Conservation (phyloP, 2,888 invertebrate species). For the Osmoderma eremita region DNA sequence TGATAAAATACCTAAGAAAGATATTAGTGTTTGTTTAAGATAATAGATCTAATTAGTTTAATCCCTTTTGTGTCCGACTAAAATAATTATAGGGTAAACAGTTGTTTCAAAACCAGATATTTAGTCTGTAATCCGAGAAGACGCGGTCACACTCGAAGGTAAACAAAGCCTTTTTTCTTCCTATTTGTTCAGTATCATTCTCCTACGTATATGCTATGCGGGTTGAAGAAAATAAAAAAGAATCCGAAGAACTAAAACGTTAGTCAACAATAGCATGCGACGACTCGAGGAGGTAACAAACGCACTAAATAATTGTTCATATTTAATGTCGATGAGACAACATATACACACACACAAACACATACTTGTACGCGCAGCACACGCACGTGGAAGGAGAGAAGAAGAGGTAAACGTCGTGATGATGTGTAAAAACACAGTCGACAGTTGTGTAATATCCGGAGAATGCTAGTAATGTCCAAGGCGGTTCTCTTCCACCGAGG, state of each 20-base stretch:
- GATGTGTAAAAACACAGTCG: conserved; percentile 50
- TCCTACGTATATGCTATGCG: conserved; percentile 18
- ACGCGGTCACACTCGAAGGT: conserved; percentile 23
- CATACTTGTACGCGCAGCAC: not conserved
- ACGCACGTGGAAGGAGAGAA: conserved; percentile 16
- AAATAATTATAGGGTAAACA: not conserved
- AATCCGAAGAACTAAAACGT: conserved; percentile 34
- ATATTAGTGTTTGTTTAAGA: no score
- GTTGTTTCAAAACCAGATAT: conserved; percentile 5
- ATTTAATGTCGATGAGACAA: conserved; percentile 40
- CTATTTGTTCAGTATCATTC: conserved; percentile 24
- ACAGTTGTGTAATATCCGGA: conserved; percentile 56
- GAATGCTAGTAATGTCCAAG: conserved; percentile 57
- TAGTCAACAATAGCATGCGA: conserved; percentile 33
- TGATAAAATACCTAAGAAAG: no score
- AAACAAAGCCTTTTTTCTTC: conserved; percentile 31
- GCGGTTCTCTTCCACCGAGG: conserved; percentile 49
- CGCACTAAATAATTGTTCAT: conserved; percentile 42
- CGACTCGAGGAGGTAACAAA: conserved; percentile 34
- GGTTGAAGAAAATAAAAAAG: conserved; percentile 14
- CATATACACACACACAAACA: conserved; percentile 7
- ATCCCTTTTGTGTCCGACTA: no score
- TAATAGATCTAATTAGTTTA: no score
- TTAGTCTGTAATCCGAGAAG: conserved; percentile 27
- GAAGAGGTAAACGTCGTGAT: conserved; percentile 35